Evolutionary conservation across 2,888 invertebrate species (phyloP).

Genomic region (Ectemnius continuus): DNA sequence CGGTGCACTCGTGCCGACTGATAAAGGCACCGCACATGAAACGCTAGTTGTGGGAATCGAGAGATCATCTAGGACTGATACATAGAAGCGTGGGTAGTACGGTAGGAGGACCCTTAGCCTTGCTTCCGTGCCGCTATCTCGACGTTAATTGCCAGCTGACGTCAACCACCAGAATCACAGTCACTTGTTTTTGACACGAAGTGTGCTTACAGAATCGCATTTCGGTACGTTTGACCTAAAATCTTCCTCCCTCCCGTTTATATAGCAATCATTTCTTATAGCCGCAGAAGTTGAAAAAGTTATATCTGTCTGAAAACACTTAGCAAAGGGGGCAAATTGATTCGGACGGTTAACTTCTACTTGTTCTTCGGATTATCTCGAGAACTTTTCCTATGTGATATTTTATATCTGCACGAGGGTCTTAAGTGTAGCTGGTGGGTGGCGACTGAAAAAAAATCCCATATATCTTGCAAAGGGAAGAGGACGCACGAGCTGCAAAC

Average conservation of each 20-base stretch:
- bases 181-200: slow-evolving; percentile 9
- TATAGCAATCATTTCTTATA: too few relatives aligned
- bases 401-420: too few relatives aligned
- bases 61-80: slow-evolving; percentile 44
- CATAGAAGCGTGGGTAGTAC: slow-evolving; percentile 48
- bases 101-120: slow-evolving; percentile 45
- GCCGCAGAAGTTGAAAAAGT: too few relatives aligned
- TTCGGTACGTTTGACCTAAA: too few relatives aligned
- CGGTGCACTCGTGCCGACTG: slow-evolving; percentile 41
- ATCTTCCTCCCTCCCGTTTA: too few relatives aligned
- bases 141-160: slow-evolving; percentile 47
- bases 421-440: too few relatives aligned
- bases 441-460: neutral
- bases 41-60: slow-evolving; percentile 46
- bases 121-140: slow-evolving; percentile 65
- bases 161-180: slow-evolving; percentile 40
- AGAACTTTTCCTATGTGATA: too few relatives aligned
- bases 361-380: too few relatives aligned
- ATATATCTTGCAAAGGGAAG: slow-evolving; percentile 2
- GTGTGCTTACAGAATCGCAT: too few relatives aligned
- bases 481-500: neutral
- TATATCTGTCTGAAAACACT: too few relatives aligned
- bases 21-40: slow-evolving; percentile 52
- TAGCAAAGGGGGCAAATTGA: too few relatives aligned
- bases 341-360: too few relatives aligned